phyloP scores from a whole-genome alignment of 2,113 vertebrate species.

The Bufo bufo region DNA sequence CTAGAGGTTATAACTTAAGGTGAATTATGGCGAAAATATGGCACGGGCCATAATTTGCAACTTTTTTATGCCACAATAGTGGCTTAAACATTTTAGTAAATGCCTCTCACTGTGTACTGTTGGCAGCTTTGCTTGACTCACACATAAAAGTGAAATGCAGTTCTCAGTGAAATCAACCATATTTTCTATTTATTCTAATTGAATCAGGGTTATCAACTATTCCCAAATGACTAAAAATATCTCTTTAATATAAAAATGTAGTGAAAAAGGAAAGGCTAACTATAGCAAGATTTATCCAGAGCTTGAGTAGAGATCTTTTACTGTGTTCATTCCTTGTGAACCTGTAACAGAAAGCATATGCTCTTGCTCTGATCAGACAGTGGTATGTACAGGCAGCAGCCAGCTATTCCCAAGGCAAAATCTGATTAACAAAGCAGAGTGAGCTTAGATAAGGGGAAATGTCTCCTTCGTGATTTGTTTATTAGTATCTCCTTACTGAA shows the following conservation, averaged over 20 bases:
- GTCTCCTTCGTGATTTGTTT: slow-evolving; percentile 27
- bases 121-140: not conserved
- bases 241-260: not conserved
- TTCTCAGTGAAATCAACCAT: not conserved
- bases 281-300: slow-evolving; percentile 3
- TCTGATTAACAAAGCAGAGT: slow-evolving; percentile 25
- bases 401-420: slow-evolving; percentile 30
- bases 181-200: not conserved
- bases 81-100: too few relatives aligned
- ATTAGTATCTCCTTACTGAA: slow-evolving; percentile 24
- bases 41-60: too few relatives aligned
- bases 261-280: not conserved
- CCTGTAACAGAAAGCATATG: slow-evolving; percentile 49
- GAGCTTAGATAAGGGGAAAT: slow-evolving; percentile 9
- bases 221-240: not conserved
- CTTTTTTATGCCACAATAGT: too few relatives aligned
- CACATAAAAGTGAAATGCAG: not conserved
- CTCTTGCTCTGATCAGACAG: slow-evolving; percentile 9
- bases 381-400: slow-evolving; percentile 24
- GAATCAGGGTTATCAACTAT: not conserved
- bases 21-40: too few relatives aligned
- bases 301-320: not conserved
- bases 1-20: too few relatives aligned
- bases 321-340: slow-evolving; percentile 25
- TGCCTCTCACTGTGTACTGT: not conserved